phyloP scores from a whole-genome alignment of 2,797 vertebrate species.

The Selene dorsalis region DNA sequence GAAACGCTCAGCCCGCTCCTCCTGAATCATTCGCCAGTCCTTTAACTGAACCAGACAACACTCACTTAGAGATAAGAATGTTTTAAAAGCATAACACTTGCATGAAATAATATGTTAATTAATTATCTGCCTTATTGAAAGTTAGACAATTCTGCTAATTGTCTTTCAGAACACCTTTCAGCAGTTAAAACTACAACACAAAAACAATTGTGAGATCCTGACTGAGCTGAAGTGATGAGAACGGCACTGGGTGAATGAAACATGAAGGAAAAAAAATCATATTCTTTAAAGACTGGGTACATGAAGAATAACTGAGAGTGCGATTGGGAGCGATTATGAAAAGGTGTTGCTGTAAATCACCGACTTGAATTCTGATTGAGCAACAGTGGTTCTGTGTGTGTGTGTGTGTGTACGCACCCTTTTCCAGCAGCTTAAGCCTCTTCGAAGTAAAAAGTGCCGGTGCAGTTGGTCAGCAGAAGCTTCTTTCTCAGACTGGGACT shows the following conservation, averaged over 20 bases:
- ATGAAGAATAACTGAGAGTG: conserved; percentile 27
- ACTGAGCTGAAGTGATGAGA: background rate
- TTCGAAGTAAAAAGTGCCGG: conserved; percentile 81
- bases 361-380: conserved; percentile 11
- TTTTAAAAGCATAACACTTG: background rate
- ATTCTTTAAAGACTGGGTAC: background rate
- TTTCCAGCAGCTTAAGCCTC: conserved; percentile 85
- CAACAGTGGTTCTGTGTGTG: background rate
- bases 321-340: conserved; percentile 31
- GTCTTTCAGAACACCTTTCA: background rate
- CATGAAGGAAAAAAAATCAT: too few species aligned
- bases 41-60: conserved; percentile 77
- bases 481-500: conserved; percentile 77
- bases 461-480: conserved; percentile 83
- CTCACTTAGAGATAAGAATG: background rate
- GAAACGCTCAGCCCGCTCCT: conserved; percentile 77
- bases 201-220: background rate
- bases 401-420: conserved; percentile 78
- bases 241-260: background rate
- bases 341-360: conserved; percentile 28
- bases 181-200: background rate
- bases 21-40: conserved; percentile 76
- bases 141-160: background rate
- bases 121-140: background rate
- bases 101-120: too few species aligned